A percentile compares a stretch with the other conserved stretches of the same genome.
These are phyloP conservation scores for Heliconius melpomene DNA, from an alignment of 1,140 invertebrate species.

Conservation along the genomic window DNA sequence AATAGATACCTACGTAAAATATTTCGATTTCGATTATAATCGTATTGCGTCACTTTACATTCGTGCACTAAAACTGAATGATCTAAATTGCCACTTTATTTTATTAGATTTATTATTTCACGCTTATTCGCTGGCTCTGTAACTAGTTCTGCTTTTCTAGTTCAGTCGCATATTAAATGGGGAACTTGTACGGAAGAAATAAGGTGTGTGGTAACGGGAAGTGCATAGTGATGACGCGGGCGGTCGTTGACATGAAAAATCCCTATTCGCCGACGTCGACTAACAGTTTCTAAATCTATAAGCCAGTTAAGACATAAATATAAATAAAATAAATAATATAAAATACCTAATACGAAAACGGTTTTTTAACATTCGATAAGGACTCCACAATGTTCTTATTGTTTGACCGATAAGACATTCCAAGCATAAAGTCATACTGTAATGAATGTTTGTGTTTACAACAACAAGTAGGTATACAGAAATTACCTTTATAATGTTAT, in stretches of 20 bases:
- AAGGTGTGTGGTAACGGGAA: conserved; percentile 55
- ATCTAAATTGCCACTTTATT: conserved; percentile 41
- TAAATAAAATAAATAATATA: neutral
- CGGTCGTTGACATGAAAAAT: conserved; percentile 50
- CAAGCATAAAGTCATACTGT: neutral
- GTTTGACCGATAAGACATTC: conserved; percentile 13
- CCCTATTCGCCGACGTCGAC: conserved; percentile 40
- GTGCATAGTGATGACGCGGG: conserved; percentile 43
- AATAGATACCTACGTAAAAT: neutral
- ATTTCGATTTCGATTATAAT: conserved; percentile 36
- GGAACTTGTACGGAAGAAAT: conserved; percentile 43
- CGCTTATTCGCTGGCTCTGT: conserved; percentile 21
- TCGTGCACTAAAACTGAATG: conserved; percentile 40
- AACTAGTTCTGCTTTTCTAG: conserved; percentile 25
- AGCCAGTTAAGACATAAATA: neutral
- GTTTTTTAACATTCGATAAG: neutral
- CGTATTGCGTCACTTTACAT: conserved; percentile 48
- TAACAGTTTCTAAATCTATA: conserved; percentile 25
- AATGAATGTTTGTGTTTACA: neutral
- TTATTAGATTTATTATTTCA: conserved; percentile 20
- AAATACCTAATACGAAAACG: neutral
- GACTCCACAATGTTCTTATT: conserved; percentile 4
- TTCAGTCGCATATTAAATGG: conserved; percentile 26
- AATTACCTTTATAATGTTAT: too few relatives aligned
- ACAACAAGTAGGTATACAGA: too few relatives aligned